Percentiles rank a stretch among this genome's conserved stretches.
Conservation (phyloP, 2,797 vertebrate species). For the Spea hammondii region DNA sequence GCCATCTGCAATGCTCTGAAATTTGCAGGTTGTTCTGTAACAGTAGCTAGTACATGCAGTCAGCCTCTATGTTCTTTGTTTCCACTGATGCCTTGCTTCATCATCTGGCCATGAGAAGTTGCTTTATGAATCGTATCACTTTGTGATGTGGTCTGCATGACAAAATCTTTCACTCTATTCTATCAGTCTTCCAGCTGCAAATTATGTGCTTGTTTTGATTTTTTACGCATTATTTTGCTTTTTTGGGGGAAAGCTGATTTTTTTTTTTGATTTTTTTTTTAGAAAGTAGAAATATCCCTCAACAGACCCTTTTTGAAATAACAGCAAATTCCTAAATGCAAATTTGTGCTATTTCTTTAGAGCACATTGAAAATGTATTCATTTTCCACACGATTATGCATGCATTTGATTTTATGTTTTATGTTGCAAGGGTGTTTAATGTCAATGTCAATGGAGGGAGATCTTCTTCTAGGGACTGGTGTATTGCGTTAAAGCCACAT, state of each 20-base stretch:
- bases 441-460: too few species aligned
- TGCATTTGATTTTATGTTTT: too few species aligned
- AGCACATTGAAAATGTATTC: too few species aligned
- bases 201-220: constrained; percentile 15
- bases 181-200: neutral
- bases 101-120: constrained; percentile 23
- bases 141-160: constrained; percentile 4
- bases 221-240: neutral
- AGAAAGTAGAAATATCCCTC: neutral
- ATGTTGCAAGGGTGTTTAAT: too few species aligned
- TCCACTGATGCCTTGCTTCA: constrained; percentile 12
- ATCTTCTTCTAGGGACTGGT: too few species aligned
- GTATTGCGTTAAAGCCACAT: too few species aligned
- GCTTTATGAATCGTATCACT: constrained; percentile 30
- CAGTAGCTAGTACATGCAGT: constrained; percentile 7
- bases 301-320: too few species aligned
- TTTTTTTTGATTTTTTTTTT: constrained; percentile 13
- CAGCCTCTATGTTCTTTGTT: constrained; percentile 12
- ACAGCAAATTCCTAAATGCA: too few species aligned
- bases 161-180: neutral
- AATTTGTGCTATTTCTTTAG: too few species aligned
- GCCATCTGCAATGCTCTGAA: neutral
- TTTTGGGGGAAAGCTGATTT: neutral
- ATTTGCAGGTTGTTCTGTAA: neutral
- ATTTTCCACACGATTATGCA: too few species aligned